Percentiles rank a stretch among this genome's conserved stretches.
Evolutionary conservation across 1,140 invertebrate genomes (phyloP).

Genomic region (Zaprionus lachaisei): DNA sequence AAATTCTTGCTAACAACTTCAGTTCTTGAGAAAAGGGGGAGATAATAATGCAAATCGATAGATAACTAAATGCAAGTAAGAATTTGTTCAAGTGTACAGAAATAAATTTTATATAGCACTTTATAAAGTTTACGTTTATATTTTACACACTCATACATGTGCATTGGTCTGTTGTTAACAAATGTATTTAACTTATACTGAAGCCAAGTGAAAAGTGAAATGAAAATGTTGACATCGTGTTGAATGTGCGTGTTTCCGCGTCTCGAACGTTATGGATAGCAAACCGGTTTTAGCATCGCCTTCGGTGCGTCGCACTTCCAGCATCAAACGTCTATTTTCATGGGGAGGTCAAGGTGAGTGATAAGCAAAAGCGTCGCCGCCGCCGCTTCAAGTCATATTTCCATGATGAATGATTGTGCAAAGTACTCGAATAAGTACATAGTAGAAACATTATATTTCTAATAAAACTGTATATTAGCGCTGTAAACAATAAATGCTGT

Average conservation of each 20-base stretch:
- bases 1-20: conserved; percentile 12
- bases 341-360: conserved; percentile 85
- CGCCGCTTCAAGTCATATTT: conserved; percentile 1
- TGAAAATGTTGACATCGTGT: conserved; percentile 14
- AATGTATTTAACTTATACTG: neutral
- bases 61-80: conserved; percentile 2
- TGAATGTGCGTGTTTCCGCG: conserved; percentile 11
- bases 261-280: conserved; percentile 49
- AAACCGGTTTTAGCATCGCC: conserved; percentile 71
- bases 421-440: neutral
- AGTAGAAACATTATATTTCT: neutral
- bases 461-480: neutral
- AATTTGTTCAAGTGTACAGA: neutral
- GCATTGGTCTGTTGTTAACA: neutral
- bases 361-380: conserved; percentile 13
- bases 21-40: neutral
- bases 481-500: neutral
- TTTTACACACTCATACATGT: neutral
- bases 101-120: neutral
- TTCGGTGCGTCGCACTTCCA: conserved; percentile 86
- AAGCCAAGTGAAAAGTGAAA: conserved; percentile 2
- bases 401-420: neutral
- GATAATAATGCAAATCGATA: conserved; percentile 1
- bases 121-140: neutral
- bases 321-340: conserved; percentile 87